phyloP scores from a whole-genome alignment of 2,113 vertebrate genomes.

The Felis catus region DNA sequence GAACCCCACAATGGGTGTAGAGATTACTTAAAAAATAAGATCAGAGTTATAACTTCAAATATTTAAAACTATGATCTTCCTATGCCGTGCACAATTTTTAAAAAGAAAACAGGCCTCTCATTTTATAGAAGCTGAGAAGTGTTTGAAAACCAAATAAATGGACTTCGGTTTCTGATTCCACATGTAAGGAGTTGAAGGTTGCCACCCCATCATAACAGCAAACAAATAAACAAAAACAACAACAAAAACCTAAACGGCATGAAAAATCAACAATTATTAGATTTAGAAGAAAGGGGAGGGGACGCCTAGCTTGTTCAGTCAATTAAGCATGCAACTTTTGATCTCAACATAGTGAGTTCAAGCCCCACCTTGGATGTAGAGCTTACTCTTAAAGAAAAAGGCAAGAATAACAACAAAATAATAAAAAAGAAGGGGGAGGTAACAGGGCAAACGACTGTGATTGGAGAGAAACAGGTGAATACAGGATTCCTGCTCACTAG shows the following conservation, averaged over 20 bases:
- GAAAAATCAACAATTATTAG: not conserved
- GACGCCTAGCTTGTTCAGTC: not conserved
- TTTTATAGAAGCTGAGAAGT: not conserved
- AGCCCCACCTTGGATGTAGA: not conserved
- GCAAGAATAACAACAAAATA: not conserved
- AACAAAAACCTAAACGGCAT: not conserved
- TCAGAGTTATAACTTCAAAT: not conserved
- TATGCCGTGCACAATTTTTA: not conserved
- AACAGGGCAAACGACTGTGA: not conserved
- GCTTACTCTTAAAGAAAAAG: not conserved
- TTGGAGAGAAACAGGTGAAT: not conserved
- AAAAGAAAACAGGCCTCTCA: not conserved
- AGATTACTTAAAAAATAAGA: not conserved
- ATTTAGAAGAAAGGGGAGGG: not conserved
- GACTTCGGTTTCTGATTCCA: not conserved
- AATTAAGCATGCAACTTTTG: not conserved
- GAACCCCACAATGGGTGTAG: not conserved
- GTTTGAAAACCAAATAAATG: not conserved
- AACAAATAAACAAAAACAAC: not conserved
- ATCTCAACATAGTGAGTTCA: not conserved
- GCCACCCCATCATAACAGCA: not conserved
- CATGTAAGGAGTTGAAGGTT: not conserved
- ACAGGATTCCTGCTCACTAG: not conserved
- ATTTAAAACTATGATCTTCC: not conserved
- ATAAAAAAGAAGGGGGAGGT: not conserved